Conservation (phyloP, 2,113 vertebrate species). For the Ardeotis arabs region DNA sequence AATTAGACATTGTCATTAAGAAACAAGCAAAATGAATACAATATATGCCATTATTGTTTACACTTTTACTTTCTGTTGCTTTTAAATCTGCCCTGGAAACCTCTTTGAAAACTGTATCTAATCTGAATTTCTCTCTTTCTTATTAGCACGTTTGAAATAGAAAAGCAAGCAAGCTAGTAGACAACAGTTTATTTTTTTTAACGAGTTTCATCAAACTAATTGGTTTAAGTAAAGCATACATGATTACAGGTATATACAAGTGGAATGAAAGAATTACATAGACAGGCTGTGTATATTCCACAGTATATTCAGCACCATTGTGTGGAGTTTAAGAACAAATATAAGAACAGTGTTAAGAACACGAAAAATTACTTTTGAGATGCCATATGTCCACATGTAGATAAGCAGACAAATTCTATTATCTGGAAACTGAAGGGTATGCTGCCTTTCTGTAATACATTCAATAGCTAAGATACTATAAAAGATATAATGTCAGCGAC, state of each 20-base stretch:
- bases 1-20: not conserved
- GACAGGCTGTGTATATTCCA: not conserved
- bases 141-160: not conserved
- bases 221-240: not conserved
- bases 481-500: not conserved
- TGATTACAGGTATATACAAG: not conserved
- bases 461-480: not conserved
- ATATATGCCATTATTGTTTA: not conserved
- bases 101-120: not conserved
- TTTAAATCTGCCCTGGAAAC: not conserved
- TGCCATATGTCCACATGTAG: not conserved
- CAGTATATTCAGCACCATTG: not conserved
- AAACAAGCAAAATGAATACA: not conserved
- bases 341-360: not conserved
- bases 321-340: not conserved
- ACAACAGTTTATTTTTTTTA: not conserved
- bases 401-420: not conserved
- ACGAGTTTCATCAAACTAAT: not conserved
- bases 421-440: not conserved
- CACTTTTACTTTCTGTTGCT: not conserved
- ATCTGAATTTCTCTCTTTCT: not conserved
- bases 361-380: not conserved
- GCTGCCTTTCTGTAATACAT: not conserved
- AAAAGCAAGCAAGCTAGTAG: not conserved
- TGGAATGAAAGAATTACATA: not conserved